Percentiles rank a stretch among this genome's conserved stretches.
These are phyloP conservation scores for Lepilemur ruficaudatus DNA, from an alignment of 2,797 vertebrate genomes.

Conservation along the genomic window DNA sequence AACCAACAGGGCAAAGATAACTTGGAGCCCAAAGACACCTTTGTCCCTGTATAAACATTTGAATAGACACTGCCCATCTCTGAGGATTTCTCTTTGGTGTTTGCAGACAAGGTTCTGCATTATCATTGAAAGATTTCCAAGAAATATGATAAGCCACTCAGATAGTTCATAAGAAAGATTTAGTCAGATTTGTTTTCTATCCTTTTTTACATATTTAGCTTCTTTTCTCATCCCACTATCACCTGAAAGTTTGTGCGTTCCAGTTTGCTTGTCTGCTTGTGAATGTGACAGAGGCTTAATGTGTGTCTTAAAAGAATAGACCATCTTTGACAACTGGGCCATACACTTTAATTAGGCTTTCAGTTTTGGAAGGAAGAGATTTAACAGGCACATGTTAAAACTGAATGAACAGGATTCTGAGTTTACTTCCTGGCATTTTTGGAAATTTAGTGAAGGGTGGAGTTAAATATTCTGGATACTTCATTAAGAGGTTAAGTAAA, in stretches of 20 bases:
- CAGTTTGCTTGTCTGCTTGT: neutral
- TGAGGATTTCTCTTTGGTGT: constrained; percentile 21
- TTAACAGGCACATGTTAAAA: neutral
- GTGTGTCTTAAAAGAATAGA: neutral
- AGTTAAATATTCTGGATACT: neutral
- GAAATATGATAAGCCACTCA: neutral
- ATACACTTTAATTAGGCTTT: neutral
- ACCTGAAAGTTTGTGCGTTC: neutral
- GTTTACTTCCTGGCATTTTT: constrained; percentile 29
- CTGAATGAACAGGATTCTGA: constrained; percentile 4
- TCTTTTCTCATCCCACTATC: neutral
- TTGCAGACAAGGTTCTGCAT: neutral
- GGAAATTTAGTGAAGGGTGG: neutral
- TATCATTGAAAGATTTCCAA: neutral
- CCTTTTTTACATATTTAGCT: neutral
- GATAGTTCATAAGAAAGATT: neutral
- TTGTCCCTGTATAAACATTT: neutral
- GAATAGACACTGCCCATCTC: neutral
- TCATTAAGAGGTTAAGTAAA: neutral
- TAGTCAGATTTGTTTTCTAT: neutral
- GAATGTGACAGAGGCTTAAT: neutral
- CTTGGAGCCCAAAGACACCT: neutral
- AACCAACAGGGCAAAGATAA: neutral
- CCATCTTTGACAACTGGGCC: neutral
- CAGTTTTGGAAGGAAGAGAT: neutral